Conservation (phyloP, 2,113 vertebrate genomes). For the Dissostichus mawsoni region DNA sequence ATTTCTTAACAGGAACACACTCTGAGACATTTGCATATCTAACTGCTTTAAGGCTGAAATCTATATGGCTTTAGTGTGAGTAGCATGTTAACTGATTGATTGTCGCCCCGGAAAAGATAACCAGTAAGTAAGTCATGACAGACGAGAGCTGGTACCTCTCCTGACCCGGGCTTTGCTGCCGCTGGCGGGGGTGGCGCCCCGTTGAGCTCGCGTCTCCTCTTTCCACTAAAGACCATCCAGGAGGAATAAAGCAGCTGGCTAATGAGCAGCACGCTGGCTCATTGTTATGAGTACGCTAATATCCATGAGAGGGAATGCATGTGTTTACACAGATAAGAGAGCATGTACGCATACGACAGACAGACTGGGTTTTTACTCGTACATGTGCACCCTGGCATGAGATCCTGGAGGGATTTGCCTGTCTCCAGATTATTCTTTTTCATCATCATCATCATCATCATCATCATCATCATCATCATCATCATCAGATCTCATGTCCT, state of each 20-base stretch:
- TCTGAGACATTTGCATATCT: constrained; percentile 44
- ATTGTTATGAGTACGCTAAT: constrained; percentile 34
- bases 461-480: constrained; percentile 26
- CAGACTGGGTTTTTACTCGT: neutral
- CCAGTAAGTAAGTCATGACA: neutral
- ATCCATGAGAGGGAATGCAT: constrained; percentile 24
- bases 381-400: constrained; percentile 27
- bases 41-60: constrained; percentile 54
- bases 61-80: constrained; percentile 17
- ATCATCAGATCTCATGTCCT: constrained; percentile 37
- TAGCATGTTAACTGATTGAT: constrained; percentile 12
- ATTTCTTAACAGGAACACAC: constrained; percentile 53
- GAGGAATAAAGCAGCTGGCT: constrained; percentile 31
- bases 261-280: constrained; percentile 45
- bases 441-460: constrained; percentile 26
- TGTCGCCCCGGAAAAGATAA: neutral
- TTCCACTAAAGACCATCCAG: constrained; percentile 43
- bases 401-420: constrained; percentile 51
- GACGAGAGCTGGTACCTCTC: constrained; percentile 17
- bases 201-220: constrained; percentile 18
- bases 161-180: constrained; percentile 26
- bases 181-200: neutral
- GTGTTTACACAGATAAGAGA: constrained; percentile 19
- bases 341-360: neutral
- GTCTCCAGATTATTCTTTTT: constrained; percentile 44